These are phyloP conservation scores for Eublepharis macularius DNA, from an alignment of 2,113 vertebrate genomes.

Conservation along the genomic window DNA sequence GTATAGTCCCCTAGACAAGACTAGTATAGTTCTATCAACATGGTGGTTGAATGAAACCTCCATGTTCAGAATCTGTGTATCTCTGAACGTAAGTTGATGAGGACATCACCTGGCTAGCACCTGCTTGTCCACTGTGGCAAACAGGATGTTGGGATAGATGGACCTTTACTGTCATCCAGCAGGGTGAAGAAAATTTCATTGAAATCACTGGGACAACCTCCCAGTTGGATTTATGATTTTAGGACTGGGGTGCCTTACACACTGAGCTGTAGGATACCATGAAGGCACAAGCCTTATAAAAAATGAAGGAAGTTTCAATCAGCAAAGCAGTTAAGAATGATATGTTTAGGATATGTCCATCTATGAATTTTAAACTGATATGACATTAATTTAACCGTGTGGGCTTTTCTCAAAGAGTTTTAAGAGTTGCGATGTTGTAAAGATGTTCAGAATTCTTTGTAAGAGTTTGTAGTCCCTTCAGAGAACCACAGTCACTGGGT, in stretches of 20 bases:
- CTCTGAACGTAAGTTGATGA: no score
- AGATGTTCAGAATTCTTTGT: neutral
- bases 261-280: neutral
- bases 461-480: neutral
- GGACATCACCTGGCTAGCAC: no score
- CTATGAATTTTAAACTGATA: no score
- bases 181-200: neutral
- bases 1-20: no score
- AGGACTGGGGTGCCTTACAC: neutral
- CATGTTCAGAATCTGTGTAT: no score
- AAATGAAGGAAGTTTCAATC: neutral
- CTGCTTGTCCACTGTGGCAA: no score
- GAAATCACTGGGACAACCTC: neutral
- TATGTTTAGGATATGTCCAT: neutral
- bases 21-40: no score
- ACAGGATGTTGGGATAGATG: no score
- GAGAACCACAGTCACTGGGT: neutral
- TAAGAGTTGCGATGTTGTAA: neutral
- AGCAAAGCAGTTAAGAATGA: neutral
- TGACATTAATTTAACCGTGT: no score
- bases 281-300: neutral
- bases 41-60: no score
- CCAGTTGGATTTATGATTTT: neutral
- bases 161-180: no score
- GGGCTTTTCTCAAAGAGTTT: no score